phyloP scores from a whole-genome alignment of 2,888 invertebrate species.

The Epinotia ramella region DNA sequence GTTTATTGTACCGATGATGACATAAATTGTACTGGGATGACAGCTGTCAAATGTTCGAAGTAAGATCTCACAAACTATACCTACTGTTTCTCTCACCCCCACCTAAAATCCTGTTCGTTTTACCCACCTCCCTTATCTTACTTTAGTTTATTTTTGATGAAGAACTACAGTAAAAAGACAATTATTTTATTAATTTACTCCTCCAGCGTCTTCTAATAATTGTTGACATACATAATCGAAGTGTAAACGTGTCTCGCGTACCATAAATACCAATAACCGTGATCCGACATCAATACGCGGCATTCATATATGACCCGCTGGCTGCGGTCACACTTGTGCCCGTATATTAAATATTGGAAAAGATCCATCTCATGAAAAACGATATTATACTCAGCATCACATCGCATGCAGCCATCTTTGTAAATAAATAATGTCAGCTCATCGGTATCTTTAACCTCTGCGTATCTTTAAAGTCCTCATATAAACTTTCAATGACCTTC shows the following conservation, averaged over 20 bases:
- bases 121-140: too few species aligned
- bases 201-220: neutral
- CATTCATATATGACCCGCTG: conserved; percentile 7
- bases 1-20: too few species aligned
- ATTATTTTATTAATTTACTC: neutral
- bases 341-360: neutral
- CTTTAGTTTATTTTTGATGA: too few species aligned
- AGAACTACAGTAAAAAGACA: neutral
- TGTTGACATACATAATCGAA: neutral
- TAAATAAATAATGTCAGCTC: neutral
- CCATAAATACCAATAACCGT: neutral
- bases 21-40: too few species aligned
- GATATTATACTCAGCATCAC: neutral
- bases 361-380: neutral
- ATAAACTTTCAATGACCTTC: neutral
- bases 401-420: conserved; percentile 4
- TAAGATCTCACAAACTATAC: too few species aligned
- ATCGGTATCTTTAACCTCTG: neutral
- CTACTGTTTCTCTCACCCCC: too few species aligned
- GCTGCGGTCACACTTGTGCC: neutral
- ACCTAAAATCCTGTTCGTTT: too few species aligned
- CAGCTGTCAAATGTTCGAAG: too few species aligned
- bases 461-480: neutral
- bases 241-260: neutral
- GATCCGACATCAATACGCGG: neutral